Conservation (phyloP, 1,140 invertebrate genomes). For the Drosophila parabipectinata region DNA sequence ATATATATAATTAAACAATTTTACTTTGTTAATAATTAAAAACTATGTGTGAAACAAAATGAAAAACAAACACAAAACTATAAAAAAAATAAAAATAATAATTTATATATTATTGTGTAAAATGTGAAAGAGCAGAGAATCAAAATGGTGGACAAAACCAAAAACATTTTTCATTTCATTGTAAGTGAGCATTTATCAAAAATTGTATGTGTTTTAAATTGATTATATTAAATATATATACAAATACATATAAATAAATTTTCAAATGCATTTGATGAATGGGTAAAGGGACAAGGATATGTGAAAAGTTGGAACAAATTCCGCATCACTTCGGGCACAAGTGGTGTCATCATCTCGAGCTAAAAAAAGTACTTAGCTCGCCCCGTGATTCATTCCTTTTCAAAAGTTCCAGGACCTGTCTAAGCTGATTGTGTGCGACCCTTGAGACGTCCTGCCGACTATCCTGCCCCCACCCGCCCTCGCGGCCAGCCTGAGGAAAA, state of each 20-base stretch:
- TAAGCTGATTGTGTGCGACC: constrained; percentile 66
- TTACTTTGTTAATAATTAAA: constrained; percentile 61
- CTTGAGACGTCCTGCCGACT: constrained; percentile 43
- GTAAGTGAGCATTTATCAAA: constrained; percentile 82
- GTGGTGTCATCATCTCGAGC: constrained; percentile 64
- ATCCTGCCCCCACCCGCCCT: neutral
- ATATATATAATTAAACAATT: constrained; percentile 61
- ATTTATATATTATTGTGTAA: constrained; percentile 47
- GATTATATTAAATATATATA: constrained; percentile 82
- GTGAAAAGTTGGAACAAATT: neutral
- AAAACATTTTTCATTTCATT: constrained; percentile 71
- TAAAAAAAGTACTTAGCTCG: constrained; percentile 45
- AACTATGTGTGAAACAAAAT: constrained; percentile 49
- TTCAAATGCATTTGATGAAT: constrained; percentile 37
- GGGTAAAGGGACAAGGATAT: neutral
- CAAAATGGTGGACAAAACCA: constrained; percentile 19
- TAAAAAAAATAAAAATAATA: constrained; percentile 43
- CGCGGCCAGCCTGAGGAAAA: constrained; percentile 13
- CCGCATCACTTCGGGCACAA: constrained; percentile 7
- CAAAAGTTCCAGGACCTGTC: constrained; percentile 34
- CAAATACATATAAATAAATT: constrained; percentile 71
- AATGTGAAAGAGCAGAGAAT: constrained; percentile 69
- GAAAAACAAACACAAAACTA: constrained; percentile 36
- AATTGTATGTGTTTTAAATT: constrained; percentile 82
- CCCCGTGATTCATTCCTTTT: constrained; percentile 41